These are phyloP conservation scores for Drosophila emarginata DNA, from an alignment of 2,888 invertebrate species.

Conservation along the genomic window DNA sequence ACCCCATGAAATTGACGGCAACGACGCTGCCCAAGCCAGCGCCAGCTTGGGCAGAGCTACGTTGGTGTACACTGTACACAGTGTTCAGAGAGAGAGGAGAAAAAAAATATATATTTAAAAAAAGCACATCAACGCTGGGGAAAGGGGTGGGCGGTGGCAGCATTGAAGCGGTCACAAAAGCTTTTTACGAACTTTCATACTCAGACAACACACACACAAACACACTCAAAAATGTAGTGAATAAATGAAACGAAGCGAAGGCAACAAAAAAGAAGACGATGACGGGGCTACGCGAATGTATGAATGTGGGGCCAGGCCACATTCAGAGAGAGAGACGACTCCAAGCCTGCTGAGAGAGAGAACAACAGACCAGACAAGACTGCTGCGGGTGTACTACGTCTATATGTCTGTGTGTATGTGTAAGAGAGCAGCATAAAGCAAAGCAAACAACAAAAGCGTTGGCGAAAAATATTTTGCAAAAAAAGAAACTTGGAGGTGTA, in stretches of 20 bases:
- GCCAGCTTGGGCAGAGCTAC: slow-evolving; percentile 28
- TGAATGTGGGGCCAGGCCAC: slow-evolving; percentile 24
- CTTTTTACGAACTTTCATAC: slow-evolving; percentile 69
- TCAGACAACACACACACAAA: slow-evolving; percentile 47
- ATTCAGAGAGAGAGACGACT: slow-evolving; percentile 15
- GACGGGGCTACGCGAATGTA: slow-evolving; percentile 29
- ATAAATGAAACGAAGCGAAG: slow-evolving; percentile 61
- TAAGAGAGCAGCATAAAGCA: slow-evolving; percentile 50
- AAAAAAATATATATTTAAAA: neutral
- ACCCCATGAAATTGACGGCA: slow-evolving; percentile 71
- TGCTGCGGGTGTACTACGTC: slow-evolving; percentile 2
- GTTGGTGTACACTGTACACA: slow-evolving; percentile 5
- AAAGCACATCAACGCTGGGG: slow-evolving; percentile 11
- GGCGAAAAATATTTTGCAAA: slow-evolving; percentile 64
- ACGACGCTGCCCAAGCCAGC: slow-evolving; percentile 54
- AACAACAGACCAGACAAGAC: slow-evolving; percentile 38
- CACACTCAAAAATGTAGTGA: slow-evolving; percentile 52
- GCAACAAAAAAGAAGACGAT: slow-evolving; percentile 56
- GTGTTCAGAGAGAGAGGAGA: slow-evolving; percentile 40
- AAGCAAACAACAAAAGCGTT: slow-evolving; percentile 61
- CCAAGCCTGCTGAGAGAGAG: slow-evolving; percentile 31
- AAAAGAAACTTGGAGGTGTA: slow-evolving; percentile 55
- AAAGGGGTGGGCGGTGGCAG: slow-evolving; percentile 1
- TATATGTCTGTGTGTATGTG: slow-evolving; percentile 24
- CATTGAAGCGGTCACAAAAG: slow-evolving; percentile 40